These are phyloP conservation scores for Muntiacus muntjak DNA, from an alignment of 2,113 vertebrate species.

Conservation along the genomic window DNA sequence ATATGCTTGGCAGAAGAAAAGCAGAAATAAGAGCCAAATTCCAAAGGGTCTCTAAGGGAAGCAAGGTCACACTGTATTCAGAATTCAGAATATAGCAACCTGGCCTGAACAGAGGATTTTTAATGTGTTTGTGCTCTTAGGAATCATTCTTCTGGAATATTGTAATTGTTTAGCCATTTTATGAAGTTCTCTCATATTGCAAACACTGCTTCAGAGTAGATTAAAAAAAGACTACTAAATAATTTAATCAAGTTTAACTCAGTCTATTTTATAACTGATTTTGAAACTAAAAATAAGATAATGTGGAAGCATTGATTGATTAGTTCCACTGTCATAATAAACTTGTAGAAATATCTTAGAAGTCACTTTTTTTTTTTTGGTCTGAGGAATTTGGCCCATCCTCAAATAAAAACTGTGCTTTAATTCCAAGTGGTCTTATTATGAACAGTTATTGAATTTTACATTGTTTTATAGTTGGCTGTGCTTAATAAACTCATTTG, in stretches of 20 bases:
- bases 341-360: slow-evolving; percentile 60
- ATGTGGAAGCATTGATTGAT: slow-evolving; percentile 48
- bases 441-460: slow-evolving; percentile 56
- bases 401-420: slow-evolving; percentile 47
- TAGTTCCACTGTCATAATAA: slow-evolving; percentile 71
- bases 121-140: slow-evolving; percentile 34
- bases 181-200: slow-evolving; percentile 22
- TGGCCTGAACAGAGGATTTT: slow-evolving; percentile 32
- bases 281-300: slow-evolving; percentile 71
- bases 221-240: slow-evolving; percentile 55
- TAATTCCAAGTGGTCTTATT: slow-evolving; percentile 50
- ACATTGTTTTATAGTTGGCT: slow-evolving; percentile 40
- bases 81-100: slow-evolving; percentile 25
- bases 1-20: slow-evolving; percentile 64
- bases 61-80: slow-evolving; percentile 18
- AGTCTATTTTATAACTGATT: slow-evolving; percentile 70
- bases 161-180: slow-evolving; percentile 46
- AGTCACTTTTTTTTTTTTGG: not conserved
- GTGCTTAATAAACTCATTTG: slow-evolving; percentile 11
- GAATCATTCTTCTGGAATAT: slow-evolving; percentile 41
- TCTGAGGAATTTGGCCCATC: slow-evolving; percentile 48
- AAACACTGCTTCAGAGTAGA: slow-evolving; percentile 54
- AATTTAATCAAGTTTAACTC: slow-evolving; percentile 61
- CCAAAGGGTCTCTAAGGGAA: slow-evolving; percentile 32
- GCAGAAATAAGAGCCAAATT: slow-evolving; percentile 50